Evolutionary conservation across 53 echinoderm and acorn worm species (phyloP).

Genomic region (Echinarachnius parma): DNA sequence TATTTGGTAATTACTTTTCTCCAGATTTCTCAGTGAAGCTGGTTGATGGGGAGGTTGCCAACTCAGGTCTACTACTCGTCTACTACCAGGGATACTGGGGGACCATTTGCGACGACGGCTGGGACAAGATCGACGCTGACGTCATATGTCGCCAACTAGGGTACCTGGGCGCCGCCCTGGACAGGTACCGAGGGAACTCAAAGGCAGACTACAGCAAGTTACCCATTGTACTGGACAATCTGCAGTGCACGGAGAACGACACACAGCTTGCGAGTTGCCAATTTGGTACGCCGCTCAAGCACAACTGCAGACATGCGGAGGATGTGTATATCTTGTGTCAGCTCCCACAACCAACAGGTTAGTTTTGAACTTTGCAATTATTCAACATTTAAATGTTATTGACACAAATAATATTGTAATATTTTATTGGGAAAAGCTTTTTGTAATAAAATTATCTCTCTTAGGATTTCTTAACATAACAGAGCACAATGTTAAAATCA

Average conservation of each 20-base stretch:
- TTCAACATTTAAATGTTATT: no score
- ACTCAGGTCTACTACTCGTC: conserved; percentile 28
- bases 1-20: background rate
- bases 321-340: conserved; percentile 30
- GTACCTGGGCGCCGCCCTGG: conserved; percentile 15
- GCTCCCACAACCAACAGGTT: conserved; percentile 25
- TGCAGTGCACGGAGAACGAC: conserved; percentile 17
- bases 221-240: conserved; percentile 1
- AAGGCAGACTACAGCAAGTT: background rate
- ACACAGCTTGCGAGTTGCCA: conserved; percentile 21
- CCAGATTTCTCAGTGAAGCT: conserved; percentile 33
- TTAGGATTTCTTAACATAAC: no score
- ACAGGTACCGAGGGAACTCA: background rate
- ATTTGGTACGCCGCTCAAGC: background rate
- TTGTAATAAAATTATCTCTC: no score
- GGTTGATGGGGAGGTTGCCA: background rate
- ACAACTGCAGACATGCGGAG: background rate
- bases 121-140: conserved; percentile 7
- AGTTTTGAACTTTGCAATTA: no score
- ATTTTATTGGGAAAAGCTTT: no score
- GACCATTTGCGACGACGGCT: conserved; percentile 11
- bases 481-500: no score
- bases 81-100: conserved; percentile 25
- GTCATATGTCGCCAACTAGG: conserved; percentile 29
- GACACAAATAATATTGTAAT: no score